Evolutionary conservation across 2,797 vertebrate genomes (phyloP), one percentile per base, ranked within the genome.

Genomic region (Acestrorhynchus altus): DNA sequence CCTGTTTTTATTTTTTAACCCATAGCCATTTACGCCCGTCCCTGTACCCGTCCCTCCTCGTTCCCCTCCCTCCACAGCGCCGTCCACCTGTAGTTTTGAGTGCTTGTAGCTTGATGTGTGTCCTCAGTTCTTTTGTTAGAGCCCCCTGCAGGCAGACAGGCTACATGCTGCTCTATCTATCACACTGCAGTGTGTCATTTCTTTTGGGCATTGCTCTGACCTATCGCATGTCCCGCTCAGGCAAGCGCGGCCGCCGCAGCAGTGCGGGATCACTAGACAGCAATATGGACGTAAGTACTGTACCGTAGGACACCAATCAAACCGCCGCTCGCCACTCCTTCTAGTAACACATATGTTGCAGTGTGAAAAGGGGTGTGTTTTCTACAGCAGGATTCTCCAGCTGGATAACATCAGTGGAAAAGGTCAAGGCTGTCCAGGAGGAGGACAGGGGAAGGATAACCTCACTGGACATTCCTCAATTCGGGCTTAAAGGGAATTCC

Each of bases 221-320:
- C 93, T 98, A 87, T 98, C 94, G 95, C 96, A 94, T 98, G 96
- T 99, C 94, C 96, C 94, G 96, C 95, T 93, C 97, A 98, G 97
- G 97, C 94, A 98, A 98, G 95, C 96, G 97, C 91, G 97, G 97
- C 91, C 95, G 97, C 82, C 96, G 97, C 95, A 97, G 96, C 96
- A 98, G 97, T 96, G 97, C 97, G 93, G 97, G 97, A 98, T 99
- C 97, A 91, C 96, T 99, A 98, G 97, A 98, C 96, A 98, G 96
- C 96, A 97, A 96, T 96, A 96, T 98, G 95, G 97, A 99, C 96
- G 97, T 98, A 99, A 98, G 97, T 98, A 94, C 90, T 90, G 87
- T 75, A 85, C 91, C 88, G 90, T 87, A 83, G 64, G 60, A 20
- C 35, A 44, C 69, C 9, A 20, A 63, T 40, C 31, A 40, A 40